Evolutionary conservation across 2,113 vertebrate species (phyloP).

Genomic region (Gallinago jamesoni): DNA sequence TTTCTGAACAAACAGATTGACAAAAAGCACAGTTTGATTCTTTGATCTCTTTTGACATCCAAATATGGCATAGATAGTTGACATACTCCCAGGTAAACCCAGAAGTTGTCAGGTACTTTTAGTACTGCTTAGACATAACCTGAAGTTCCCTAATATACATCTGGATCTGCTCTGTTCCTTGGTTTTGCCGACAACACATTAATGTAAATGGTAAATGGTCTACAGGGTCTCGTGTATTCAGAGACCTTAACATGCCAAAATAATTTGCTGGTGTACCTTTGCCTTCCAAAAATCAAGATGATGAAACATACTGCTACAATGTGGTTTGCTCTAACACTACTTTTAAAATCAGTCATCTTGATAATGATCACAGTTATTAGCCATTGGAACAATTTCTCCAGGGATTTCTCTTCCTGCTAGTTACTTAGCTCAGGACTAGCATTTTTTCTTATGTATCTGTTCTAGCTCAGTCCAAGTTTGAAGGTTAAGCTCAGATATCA

Average conservation of each 20-base stretch:
- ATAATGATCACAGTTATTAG: neutral
- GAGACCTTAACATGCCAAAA: neutral
- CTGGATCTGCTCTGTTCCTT: slow-evolving; percentile 6
- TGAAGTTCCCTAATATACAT: neutral
- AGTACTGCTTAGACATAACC: neutral
- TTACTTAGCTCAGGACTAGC: neutral
- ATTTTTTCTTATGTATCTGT: neutral
- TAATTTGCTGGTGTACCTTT: neutral
- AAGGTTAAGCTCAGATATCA: neutral
- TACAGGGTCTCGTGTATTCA: neutral
- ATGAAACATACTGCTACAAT: neutral
- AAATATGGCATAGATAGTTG: neutral
- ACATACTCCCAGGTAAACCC: neutral
- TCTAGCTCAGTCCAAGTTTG: neutral
- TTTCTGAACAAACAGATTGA: neutral
- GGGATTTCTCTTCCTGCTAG: neutral
- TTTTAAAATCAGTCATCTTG: neutral
- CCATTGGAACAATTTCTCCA: neutral
- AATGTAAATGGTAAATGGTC: neutral
- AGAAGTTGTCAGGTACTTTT: neutral
- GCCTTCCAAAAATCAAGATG: slow-evolving; percentile 4
- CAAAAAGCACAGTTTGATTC: neutral
- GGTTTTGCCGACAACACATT: neutral
- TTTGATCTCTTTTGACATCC: neutral
- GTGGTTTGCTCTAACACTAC: neutral